Conservation (phyloP, 2,797 vertebrate species). For the Acridotheres tristis region DNA sequence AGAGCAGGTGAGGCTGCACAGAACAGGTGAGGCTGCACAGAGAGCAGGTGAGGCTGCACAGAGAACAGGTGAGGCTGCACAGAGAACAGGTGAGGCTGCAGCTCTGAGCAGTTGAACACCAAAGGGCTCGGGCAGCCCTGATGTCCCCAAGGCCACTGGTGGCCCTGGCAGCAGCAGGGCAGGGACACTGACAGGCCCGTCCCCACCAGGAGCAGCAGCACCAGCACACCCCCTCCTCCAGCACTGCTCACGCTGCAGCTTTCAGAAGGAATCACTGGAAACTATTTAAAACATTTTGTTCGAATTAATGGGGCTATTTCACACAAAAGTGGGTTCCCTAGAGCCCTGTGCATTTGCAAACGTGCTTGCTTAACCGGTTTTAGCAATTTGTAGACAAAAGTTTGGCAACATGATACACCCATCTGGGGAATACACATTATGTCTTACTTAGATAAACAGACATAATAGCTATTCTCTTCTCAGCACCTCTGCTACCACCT, state of each 20-base stretch:
- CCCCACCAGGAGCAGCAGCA: not conserved
- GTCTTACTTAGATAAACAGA: slow-evolving; percentile 1
- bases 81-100: not conserved
- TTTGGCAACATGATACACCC: not conserved
- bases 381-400: slow-evolving; percentile 28
- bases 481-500: not conserved
- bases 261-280: not conserved
- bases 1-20: too few species aligned
- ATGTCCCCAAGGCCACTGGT: accelerated
- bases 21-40: too few species aligned
- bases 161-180: not conserved
- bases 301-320: slow-evolving; percentile 62
- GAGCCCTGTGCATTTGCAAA: not conserved
- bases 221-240: not conserved
- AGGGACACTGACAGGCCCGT: not conserved
- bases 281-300: slow-evolving; percentile 36
- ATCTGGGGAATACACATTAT: not conserved
- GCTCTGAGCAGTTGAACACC: accelerated
- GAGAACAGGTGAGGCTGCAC: too few species aligned
- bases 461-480: not conserved
- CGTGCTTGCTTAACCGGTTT: not conserved
- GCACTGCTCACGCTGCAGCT: not conserved
- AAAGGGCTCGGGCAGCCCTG: accelerated
- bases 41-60: too few species aligned
- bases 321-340: not conserved